Percentiles rank a stretch among this genome's conserved stretches.
phyloP scores from a whole-genome alignment of 2,888 invertebrate genomes.

The Callyntrura sp. region DNA sequence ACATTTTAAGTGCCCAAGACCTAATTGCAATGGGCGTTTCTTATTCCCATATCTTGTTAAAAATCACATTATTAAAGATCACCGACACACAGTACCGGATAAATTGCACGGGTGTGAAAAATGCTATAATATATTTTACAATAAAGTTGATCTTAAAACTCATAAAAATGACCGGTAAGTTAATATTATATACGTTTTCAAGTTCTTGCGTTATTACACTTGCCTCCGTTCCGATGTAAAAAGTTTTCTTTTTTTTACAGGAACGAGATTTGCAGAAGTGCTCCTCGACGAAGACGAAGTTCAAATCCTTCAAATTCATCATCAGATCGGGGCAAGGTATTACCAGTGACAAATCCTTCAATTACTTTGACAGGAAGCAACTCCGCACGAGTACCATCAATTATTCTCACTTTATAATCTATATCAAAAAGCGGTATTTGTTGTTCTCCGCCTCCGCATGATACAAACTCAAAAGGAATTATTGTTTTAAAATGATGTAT shows the following conservation, averaged over 20 bases:
- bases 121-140: not conserved
- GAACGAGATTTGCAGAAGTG: not conserved
- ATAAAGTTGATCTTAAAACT: not conserved
- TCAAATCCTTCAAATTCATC: too few species aligned
- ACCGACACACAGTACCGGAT: not conserved
- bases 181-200: not conserved
- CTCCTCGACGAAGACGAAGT: slow-evolving; percentile 10
- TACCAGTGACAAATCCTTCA: too few species aligned
- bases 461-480: too few species aligned
- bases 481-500: too few species aligned
- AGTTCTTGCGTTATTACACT: not conserved
- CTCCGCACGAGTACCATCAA: not conserved
- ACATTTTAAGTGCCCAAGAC: not conserved
- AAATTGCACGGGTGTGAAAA: slow-evolving; percentile 14
- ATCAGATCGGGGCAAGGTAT: not conserved
- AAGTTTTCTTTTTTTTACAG: not conserved
- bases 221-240: too few species aligned
- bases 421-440: too few species aligned
- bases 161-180: slow-evolving; percentile 23
- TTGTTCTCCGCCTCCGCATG: too few species aligned
- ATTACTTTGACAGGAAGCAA: not conserved
- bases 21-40: not conserved
- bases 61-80: slow-evolving; percentile 19
- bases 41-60: not conserved
- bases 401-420: slow-evolving; percentile 1